Percentiles rank a stretch among this genome's conserved stretches.
Evolutionary conservation across 2,797 vertebrate genomes (phyloP).

Genomic region (Pseudochromis fuscus): DNA sequence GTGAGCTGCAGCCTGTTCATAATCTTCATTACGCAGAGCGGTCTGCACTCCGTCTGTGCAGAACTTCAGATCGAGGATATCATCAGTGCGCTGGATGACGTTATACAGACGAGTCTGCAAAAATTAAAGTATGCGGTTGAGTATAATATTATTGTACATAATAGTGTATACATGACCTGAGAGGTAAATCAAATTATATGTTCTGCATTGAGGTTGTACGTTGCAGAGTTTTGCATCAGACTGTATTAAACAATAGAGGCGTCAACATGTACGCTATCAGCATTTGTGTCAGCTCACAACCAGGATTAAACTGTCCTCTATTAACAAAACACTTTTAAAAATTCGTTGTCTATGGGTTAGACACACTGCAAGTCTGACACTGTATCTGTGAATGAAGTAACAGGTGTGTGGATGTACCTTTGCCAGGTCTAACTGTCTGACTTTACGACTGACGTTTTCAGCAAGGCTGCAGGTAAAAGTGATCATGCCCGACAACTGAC

Average conservation of each 20-base stretch:
- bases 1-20: constrained; percentile 96
- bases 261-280: too few relatives aligned
- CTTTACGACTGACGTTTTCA: constrained; percentile 97
- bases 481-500: constrained; percentile 96
- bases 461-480: constrained; percentile 97
- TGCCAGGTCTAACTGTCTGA: constrained; percentile 96
- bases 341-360: background rate
- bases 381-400: background rate
- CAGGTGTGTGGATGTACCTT: constrained; percentile 84
- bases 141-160: too few relatives aligned
- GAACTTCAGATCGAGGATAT: constrained; percentile 98
- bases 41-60: constrained; percentile 98
- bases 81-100: constrained; percentile 96
- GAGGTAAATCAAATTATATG: background rate
- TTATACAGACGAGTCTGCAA: constrained; percentile 96
- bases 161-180: background rate
- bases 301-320: background rate
- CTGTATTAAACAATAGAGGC: background rate
- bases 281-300: too few relatives aligned
- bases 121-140: background rate
- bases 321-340: too few relatives aligned
- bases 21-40: constrained; percentile 93
- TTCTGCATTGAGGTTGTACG: background rate
- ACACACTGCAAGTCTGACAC: background rate
- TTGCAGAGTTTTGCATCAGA: background rate